Percentiles rank a stretch among this genome's conserved stretches.
phyloP scores from a whole-genome alignment of 2,113 vertebrate genomes.

The Psittacula cyanocephala region DNA sequence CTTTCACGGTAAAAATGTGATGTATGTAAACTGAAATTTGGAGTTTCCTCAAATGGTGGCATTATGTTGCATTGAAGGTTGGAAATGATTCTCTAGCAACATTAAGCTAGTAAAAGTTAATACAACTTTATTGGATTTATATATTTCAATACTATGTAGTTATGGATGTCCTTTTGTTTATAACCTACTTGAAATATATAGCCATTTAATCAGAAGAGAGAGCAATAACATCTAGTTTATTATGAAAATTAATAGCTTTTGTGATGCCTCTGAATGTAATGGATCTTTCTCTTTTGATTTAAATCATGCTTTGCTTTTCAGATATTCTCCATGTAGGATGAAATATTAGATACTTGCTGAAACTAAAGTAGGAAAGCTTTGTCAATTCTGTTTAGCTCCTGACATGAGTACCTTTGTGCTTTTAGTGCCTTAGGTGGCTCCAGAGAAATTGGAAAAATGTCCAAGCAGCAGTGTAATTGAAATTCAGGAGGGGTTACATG shows the following conservation, averaged over 20 bases:
- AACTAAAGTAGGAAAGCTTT: not conserved
- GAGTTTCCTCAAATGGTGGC: not conserved
- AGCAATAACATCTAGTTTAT: not conserved
- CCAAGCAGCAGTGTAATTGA: not conserved
- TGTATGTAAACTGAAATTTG: not conserved
- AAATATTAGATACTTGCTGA: not conserved
- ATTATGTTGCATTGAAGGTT: not conserved
- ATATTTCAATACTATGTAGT: not conserved
- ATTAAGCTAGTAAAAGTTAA: not conserved
- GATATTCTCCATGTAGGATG: not conserved
- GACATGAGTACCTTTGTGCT: not conserved
- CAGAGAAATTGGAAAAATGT: not conserved
- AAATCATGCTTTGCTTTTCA: not conserved
- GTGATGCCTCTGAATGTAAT: not conserved
- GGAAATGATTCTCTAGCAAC: not conserved
- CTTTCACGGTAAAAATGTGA: not conserved
- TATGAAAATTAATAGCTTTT: not conserved
- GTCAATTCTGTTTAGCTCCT: not conserved
- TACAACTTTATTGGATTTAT: not conserved
- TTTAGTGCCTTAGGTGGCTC: slow-evolving; percentile 7
- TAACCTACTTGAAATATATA: not conserved
- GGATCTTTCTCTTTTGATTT: not conserved
- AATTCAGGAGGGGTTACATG: not conserved
- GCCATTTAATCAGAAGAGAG: not conserved
- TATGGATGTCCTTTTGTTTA: not conserved